Base-by-base conservation (phyloP, 2,888 invertebrate genomes). In the Trissoscelio sp. region DNA sequence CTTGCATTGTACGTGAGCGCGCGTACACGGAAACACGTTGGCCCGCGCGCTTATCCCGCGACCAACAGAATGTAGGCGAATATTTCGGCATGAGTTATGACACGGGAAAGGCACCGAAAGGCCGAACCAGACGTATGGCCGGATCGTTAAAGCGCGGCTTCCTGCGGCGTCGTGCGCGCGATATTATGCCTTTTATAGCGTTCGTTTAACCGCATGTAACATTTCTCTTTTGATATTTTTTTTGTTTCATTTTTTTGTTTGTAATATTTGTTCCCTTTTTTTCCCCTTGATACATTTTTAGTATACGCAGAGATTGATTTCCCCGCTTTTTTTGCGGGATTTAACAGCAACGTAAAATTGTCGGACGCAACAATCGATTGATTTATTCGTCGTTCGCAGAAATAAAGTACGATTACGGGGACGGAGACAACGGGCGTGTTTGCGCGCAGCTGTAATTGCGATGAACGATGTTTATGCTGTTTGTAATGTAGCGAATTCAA, bases 41-140 rank as follows among this genome's bases (percentile, higher is more conserved):
- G 51, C 66, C 73, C 73, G 62, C 73, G 62, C 64, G 72, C 67
- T 62, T 34, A 46, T 78, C 53, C 64, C 78, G 64, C 70, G 75
- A 44, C 60, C 81, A 86, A 87, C 82, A 86, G 88, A 88, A 89
- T 88, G 86, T 88, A 88, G 88, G 87, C 88, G 88, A 89, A 89
- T 88, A 89, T 89, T 88, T 88, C 73, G 88, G 88, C 85, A 79
- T 88, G 89, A 89, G 85, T 89, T 89, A 89, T 86, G 88, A 83
- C 79, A 83, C 79, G 62, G 48, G 74, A 73, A 55, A 58, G 48
- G 55, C 77, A 73, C 62, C 73, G 67, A 77, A 78, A 74, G 73
- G 42, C 66, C 77, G 48, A 75, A 79, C 64, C 51, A 75, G 80
- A 77, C 64, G 60, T 67, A 78, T 80, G 58, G 62, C 53, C 28